A percentile compares a stretch with the other conserved stretches of the same genome.
Evolutionary conservation across 2,797 vertebrate species (phyloP).

Genomic region (Enteromius thamalakanensis): DNA sequence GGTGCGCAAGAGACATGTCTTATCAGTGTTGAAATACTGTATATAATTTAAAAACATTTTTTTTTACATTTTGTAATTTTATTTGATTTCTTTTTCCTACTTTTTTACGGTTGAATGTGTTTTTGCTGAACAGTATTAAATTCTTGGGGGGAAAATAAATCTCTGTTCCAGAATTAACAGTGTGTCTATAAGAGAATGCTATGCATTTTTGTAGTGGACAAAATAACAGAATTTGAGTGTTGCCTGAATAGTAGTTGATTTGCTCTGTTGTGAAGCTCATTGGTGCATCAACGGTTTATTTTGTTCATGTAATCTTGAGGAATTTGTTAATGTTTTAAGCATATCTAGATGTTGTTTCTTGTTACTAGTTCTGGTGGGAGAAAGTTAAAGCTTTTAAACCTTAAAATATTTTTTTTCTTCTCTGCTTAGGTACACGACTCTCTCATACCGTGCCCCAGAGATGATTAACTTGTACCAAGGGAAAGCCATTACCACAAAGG

Average conservation of each 20-base stretch:
- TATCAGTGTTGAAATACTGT: not conserved
- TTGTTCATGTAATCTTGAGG: not conserved
- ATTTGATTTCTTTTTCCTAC: no score
- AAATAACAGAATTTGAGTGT: not conserved
- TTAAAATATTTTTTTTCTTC: constrained; percentile 9
- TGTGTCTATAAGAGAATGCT: not conserved
- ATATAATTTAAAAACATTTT: no score
- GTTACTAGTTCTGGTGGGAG: not conserved
- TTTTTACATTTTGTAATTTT: no score
- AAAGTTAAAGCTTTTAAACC: not conserved
- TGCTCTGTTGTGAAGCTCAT: not conserved
- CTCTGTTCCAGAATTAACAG: no score
- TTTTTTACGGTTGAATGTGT: no score
- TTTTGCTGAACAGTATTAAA: no score
- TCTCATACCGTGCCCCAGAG: constrained; percentile 97
- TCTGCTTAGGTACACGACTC: constrained; percentile 89
- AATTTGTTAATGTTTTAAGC: not conserved
- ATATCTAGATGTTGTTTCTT: not conserved
- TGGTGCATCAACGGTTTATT: not conserved
- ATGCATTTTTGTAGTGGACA: no score
- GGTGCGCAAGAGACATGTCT: not conserved
- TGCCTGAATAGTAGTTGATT: not conserved
- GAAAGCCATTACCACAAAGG: constrained; percentile 95
- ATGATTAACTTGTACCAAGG: constrained; percentile 98
- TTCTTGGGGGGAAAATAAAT: no score